Percentiles rank a stretch among this genome's conserved stretches.
Evolutionary conservation across 2,888 invertebrate species (phyloP).

Genomic region (Drosophila paramelanica): DNA sequence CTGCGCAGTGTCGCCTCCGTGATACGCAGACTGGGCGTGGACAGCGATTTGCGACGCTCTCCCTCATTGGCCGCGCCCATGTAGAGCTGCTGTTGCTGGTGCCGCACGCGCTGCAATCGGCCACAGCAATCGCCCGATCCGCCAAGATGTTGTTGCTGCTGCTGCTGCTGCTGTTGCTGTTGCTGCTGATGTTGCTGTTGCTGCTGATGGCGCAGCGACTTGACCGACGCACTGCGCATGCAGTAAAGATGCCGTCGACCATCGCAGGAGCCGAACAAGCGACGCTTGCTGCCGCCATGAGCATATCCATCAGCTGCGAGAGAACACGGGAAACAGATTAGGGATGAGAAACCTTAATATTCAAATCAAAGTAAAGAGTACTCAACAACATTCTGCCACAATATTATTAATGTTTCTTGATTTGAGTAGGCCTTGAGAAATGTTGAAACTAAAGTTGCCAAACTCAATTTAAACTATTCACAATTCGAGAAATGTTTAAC

Average conservation of each 20-base stretch:
- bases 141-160: conserved; percentile 25
- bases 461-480: background rate
- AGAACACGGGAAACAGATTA: background rate
- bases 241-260: conserved; percentile 76
- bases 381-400: too few species aligned
- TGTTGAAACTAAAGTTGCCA: conserved; percentile 59
- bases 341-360: background rate
- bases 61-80: conserved; percentile 47
- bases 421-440: conserved; percentile 63
- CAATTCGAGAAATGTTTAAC: background rate
- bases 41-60: conserved; percentile 69
- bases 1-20: conserved; percentile 78
- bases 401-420: too few species aligned
- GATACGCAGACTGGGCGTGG: conserved; percentile 71
- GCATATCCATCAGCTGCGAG: conserved; percentile 52
- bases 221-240: conserved; percentile 75
- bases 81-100: conserved; percentile 56
- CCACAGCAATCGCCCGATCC: conserved; percentile 53
- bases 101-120: conserved; percentile 48
- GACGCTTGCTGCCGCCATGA: conserved; percentile 66
- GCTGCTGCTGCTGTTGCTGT: conserved; percentile 14
- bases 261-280: conserved; percentile 59
- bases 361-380: too few species aligned
- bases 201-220: conserved; percentile 68
- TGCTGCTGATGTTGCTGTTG: conserved; percentile 23